These are phyloP conservation scores for Mus caroli DNA, from an alignment of 2,797 vertebrate genomes.

Conservation along the genomic window DNA sequence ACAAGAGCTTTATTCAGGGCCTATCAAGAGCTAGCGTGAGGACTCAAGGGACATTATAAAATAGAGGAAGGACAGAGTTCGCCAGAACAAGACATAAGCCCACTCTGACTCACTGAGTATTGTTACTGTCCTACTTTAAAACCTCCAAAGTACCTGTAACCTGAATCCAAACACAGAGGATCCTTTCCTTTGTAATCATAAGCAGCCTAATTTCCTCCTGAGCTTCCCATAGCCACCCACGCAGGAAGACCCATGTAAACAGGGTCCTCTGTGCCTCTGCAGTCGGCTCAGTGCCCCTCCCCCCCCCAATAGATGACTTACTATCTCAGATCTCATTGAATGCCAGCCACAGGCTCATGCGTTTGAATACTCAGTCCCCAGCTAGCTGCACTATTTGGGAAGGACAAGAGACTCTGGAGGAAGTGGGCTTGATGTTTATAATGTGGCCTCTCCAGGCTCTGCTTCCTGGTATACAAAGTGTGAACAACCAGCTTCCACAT, in stretches of 20 bases:
- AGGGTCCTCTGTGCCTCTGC: not conserved
- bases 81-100: not conserved
- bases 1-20: not conserved
- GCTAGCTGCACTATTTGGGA: not conserved
- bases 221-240: not conserved
- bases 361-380: not conserved
- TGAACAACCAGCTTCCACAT: not conserved
- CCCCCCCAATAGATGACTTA: not conserved
- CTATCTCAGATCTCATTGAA: not conserved
- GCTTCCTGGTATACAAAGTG: not conserved
- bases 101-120: too few relatives aligned
- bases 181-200: not conserved
- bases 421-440: not conserved
- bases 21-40: constrained; percentile 37
- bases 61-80: constrained; percentile 18
- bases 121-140: not conserved
- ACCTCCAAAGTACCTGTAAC: not conserved
- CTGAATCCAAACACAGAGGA: not conserved
- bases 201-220: not conserved
- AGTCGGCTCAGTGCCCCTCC: not conserved
- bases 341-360: not conserved
- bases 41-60: not conserved
- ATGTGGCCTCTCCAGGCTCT: not conserved
- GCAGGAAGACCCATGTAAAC: not conserved
- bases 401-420: not conserved